Evolutionary conservation across 1,140 invertebrate species (phyloP).

Genomic region (Drosophila repleta): DNA sequence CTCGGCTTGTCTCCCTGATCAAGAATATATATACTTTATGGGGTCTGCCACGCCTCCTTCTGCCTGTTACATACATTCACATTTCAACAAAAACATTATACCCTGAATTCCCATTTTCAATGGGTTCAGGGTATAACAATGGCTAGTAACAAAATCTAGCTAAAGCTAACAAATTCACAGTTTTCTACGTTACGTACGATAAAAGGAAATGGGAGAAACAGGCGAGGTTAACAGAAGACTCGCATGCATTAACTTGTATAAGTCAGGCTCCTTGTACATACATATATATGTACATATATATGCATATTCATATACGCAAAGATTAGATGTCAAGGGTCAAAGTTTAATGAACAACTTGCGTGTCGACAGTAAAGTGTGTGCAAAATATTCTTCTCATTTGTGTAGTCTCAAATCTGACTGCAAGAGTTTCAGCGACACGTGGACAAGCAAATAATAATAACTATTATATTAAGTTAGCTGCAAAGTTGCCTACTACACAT

Average conservation of each 20-base stretch:
- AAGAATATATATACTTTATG: too few species aligned
- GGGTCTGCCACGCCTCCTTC: too few species aligned
- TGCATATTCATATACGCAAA: constrained; percentile 28
- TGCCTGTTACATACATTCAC: too few species aligned
- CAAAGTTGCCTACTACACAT: neutral
- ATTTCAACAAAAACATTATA: too few species aligned
- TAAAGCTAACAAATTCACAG: constrained; percentile 27
- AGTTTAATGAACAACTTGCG: constrained; percentile 78
- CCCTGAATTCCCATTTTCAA: too few species aligned
- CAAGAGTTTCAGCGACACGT: constrained; percentile 18
- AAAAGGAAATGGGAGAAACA: neutral
- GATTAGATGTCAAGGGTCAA: constrained; percentile 64
- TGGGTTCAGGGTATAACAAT: too few species aligned
- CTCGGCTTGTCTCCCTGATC: too few species aligned
- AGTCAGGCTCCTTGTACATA: neutral
- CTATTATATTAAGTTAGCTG: constrained; percentile 6
- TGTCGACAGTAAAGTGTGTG: constrained; percentile 34
- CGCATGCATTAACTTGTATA: too few species aligned
- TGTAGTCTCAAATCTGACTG: constrained; percentile 18
- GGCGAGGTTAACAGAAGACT: neutral
- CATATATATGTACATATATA: constrained; percentile 46
- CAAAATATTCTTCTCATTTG: constrained; percentile 25
- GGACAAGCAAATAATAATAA: constrained; percentile 18
- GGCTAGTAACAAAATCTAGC: constrained; percentile 13
- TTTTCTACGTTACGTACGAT: constrained; percentile 54